phyloP scores from a whole-genome alignment of 1,140 invertebrate species.

The Adelges cooleyi region DNA sequence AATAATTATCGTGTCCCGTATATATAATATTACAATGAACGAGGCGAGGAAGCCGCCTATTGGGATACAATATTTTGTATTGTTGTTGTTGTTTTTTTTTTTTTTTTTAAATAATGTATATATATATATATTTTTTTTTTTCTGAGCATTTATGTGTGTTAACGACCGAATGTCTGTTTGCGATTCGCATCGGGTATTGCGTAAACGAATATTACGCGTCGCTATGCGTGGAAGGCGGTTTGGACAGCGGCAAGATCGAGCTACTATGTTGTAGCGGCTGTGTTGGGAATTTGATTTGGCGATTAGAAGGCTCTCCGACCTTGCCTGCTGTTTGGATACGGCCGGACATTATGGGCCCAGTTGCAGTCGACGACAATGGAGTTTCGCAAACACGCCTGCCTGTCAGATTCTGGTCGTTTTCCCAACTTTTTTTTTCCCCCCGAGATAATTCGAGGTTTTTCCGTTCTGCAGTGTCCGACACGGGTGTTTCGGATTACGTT shows the following conservation, averaged over 20 bases:
- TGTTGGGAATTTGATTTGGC: background rate
- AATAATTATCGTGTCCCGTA: too few species aligned
- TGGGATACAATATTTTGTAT: too few species aligned
- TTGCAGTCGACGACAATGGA: background rate
- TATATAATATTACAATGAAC: too few species aligned
- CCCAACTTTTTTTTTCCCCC: background rate
- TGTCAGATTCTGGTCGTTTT: background rate
- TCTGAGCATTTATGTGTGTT: background rate
- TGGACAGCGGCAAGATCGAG: background rate
- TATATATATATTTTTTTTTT: too few species aligned
- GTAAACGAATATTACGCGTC: background rate
- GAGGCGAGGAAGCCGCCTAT: too few species aligned
- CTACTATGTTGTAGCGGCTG: background rate
- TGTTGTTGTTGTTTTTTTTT: too few species aligned
- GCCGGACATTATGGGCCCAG: background rate
- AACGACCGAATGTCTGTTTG: background rate
- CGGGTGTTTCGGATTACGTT: background rate
- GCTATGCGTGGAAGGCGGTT: background rate
- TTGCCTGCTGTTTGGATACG: slow-evolving; percentile 4
- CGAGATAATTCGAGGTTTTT: too few species aligned
- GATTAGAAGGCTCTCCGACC: slow-evolving; percentile 5
- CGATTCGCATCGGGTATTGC: slow-evolving; percentile 13
- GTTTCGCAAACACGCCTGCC: slow-evolving; percentile 5
- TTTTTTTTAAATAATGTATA: too few species aligned
- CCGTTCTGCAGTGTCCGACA: background rate